Base-by-base conservation (phyloP, 2,797 vertebrate species). In the Odontamblyopus rebecca region DNA sequence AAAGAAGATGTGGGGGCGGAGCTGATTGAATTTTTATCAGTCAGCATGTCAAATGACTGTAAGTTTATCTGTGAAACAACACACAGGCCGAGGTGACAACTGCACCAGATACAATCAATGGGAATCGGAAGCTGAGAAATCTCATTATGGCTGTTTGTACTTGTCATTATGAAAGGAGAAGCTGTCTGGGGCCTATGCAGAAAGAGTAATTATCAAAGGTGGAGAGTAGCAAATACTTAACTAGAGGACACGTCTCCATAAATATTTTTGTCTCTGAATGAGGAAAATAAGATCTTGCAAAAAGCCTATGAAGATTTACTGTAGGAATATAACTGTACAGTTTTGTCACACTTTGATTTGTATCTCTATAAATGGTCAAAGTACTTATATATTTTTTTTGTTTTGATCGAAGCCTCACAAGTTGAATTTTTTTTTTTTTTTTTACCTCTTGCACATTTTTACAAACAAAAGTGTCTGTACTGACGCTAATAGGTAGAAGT, bases 11-110 rank as follows among this genome's bases (percentile, higher is more conserved):
- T 69, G 70, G 79, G 63, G 53, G 61, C 50, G 67, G 41, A 68
- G 66, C 60, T 73, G 81, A 81, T 82, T 74, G 67, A 78, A 70
- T 78, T 82, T 79, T 85, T 80, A 80, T 82, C 85, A 68, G 81
- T 79, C 77, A 78, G 70, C 70, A 70, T 82, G 80, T 76, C 81
- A 79, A 82, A 85, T 65, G 78, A 71, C 72, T 77, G 72, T 79
- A 50, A 71, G 67, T 85, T 84, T 77, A 79, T 80, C 74, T 77
- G 38, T 29, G 65, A 56, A 73, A 61, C 71, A 75, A 72, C 73
- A 70, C 71, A 62, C 71, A 81, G 75, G 56, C 71, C 54, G 71
- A 82, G 70, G 77, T 75, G 72, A 74, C 81, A 74, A 30, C 80
- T 74, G 74, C 69, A 75, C 41, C 2, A 73, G 79, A 81, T 75